A percentile compares a stretch with the other conserved stretches of the same genome.
These are phyloP conservation scores for Halocynthia roretzi DNA, from an alignment of 23 tunicate species.

Conservation along the genomic window DNA sequence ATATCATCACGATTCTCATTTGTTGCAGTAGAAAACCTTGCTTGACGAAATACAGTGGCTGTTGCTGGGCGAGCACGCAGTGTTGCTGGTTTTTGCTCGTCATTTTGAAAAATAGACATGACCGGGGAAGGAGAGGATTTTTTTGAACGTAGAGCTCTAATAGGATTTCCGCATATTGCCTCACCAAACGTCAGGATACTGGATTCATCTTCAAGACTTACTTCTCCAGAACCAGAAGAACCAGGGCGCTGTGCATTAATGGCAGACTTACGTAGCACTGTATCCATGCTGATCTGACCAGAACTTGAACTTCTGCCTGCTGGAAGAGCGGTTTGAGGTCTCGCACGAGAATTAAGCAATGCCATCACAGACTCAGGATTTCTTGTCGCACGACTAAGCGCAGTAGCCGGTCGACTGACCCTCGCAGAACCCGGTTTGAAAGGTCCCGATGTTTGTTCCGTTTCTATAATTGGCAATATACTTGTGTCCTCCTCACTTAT, in stretches of 20 bases:
- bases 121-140: constrained; percentile 34
- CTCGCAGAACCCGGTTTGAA: neutral
- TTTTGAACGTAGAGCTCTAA: constrained; percentile 52
- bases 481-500: constrained; percentile 26
- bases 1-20: constrained; percentile 10
- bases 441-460: neutral
- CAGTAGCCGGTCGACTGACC: constrained; percentile 8
- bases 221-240: constrained; percentile 68
- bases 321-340: constrained; percentile 16
- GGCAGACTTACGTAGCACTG: constrained; percentile 1
- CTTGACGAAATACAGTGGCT: constrained; percentile 1
- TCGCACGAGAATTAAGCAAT: neutral
- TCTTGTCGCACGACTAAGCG: constrained; percentile 5
- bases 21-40: neutral
- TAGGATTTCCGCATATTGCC: constrained; percentile 76
- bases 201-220: constrained; percentile 51
- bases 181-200: constrained; percentile 76
- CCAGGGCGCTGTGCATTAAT: constrained; percentile 29
- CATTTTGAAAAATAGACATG: constrained; percentile 18
- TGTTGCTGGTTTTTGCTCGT: neutral
- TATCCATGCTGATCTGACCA: constrained; percentile 12
- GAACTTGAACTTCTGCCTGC: constrained; percentile 16
- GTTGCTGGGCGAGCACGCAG: constrained; percentile 14
- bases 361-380: constrained; percentile 1
- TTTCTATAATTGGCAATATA: neutral